phyloP scores from a whole-genome alignment of 2,888 invertebrate genomes.

The Watsonalla binaria region DNA sequence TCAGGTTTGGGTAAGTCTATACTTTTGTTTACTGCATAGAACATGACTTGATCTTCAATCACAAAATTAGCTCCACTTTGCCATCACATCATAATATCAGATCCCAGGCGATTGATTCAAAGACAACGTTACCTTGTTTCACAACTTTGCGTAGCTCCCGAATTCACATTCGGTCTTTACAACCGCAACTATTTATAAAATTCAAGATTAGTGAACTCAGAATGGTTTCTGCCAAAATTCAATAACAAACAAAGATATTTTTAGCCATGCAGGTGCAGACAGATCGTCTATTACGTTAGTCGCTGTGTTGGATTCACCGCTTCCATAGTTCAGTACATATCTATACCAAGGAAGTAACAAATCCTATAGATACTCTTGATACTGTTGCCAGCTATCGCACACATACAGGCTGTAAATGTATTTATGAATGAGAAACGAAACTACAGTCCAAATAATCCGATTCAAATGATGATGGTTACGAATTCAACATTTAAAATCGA shows the following conservation, averaged over 20 bases:
- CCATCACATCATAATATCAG: too few relatives aligned
- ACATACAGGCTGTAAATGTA: too few relatives aligned
- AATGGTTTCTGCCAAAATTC: constrained; percentile 24
- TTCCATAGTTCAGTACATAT: neutral
- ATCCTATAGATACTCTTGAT: neutral
- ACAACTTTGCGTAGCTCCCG: neutral
- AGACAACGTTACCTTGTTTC: too few relatives aligned
- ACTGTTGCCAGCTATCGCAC: neutral
- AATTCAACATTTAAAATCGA: too few relatives aligned
- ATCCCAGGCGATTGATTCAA: too few relatives aligned
- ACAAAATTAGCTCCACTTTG: too few relatives aligned
- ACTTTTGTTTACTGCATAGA: too few relatives aligned
- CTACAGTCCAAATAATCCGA: too few relatives aligned
- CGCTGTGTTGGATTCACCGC: neutral
- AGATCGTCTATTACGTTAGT: constrained; percentile 17
- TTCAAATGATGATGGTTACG: too few relatives aligned
- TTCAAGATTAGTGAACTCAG: constrained; percentile 18
- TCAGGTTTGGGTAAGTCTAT: too few relatives aligned
- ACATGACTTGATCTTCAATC: too few relatives aligned
- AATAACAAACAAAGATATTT: constrained; percentile 15
- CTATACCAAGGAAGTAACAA: neutral
- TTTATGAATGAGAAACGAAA: too few relatives aligned
- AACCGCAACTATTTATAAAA: constrained; percentile 18
- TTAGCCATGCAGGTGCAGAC: constrained; percentile 19
- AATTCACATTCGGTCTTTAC: constrained; percentile 2